Evolutionary conservation across 2,888 invertebrate genomes (phyloP).

Genomic region (Prenolepis imparis): DNA sequence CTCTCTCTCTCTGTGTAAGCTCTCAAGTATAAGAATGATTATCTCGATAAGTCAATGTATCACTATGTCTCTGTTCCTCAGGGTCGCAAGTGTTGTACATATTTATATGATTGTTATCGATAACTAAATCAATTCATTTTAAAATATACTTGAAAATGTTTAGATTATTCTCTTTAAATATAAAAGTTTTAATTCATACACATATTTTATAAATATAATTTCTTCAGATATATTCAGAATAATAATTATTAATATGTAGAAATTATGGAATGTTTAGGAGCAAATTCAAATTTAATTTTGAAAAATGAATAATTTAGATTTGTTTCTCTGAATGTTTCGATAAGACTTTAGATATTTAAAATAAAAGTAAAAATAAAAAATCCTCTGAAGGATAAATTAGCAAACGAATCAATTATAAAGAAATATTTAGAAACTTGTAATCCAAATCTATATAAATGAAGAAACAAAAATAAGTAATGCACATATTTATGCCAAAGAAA

Average conservation of each 20-base stretch:
- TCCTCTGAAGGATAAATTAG: neutral
- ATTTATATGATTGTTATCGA: neutral
- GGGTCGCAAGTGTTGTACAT: neutral
- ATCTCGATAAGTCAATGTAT: constrained; percentile 10
- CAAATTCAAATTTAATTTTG: neutral
- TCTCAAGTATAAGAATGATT: constrained; percentile 28
- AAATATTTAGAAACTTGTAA: neutral
- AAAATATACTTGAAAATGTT: neutral
- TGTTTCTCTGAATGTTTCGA: neutral
- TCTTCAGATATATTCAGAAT: neutral
- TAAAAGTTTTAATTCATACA: neutral
- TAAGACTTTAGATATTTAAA: neutral
- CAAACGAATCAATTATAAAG: neutral
- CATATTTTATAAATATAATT: neutral
- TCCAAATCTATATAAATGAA: neutral
- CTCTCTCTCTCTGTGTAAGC: neutral
- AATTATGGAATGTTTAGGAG: neutral
- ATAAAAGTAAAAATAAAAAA: neutral
- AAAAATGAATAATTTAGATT: neutral
- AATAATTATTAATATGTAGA: neutral
- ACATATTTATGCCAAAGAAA: neutral
- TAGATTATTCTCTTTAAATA: neutral
- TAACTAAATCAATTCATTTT: neutral
- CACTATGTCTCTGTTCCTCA: neutral
- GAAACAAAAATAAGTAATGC: neutral